Evolutionary conservation across 2,888 invertebrate species (phyloP).

Genomic region (Dione juno): DNA sequence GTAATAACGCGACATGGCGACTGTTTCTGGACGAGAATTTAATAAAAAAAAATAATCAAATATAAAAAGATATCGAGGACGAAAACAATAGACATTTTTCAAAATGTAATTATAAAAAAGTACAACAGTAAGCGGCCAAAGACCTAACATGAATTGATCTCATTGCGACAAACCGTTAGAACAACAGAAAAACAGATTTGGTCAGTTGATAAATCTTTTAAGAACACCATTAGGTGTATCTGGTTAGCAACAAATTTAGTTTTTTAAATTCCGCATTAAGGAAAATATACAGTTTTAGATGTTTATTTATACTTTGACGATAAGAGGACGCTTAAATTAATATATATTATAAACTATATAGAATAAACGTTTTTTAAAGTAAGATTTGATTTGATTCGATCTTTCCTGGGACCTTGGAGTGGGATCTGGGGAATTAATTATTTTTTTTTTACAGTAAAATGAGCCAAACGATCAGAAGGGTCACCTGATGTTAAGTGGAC

Average conservation of each 20-base stretch:
- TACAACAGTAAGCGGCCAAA: constrained; percentile 14
- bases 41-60: background rate
- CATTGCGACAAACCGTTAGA: constrained; percentile 8
- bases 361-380: too few relatives aligned
- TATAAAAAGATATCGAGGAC: background rate
- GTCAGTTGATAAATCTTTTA: constrained; percentile 3
- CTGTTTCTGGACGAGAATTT: background rate
- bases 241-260: background rate
- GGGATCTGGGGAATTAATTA: too few relatives aligned
- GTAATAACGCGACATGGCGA: background rate
- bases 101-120: background rate
- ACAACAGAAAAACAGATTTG: background rate
- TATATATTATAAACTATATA: too few relatives aligned
- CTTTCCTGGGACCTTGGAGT: too few relatives aligned
- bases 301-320: too few relatives aligned
- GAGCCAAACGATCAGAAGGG: too few relatives aligned
- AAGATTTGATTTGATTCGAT: too few relatives aligned
- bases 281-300: too few relatives aligned
- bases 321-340: background rate
- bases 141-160: constrained; percentile 7
- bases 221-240: background rate
- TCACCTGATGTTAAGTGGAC: too few relatives aligned
- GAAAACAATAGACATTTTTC: background rate
- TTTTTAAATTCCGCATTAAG: background rate
- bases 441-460: too few relatives aligned